Evolutionary conservation across 1,140 invertebrate genomes (phyloP), one percentile per base, ranked within the genome.

Genomic region (Hydropsyche tenuis): DNA sequence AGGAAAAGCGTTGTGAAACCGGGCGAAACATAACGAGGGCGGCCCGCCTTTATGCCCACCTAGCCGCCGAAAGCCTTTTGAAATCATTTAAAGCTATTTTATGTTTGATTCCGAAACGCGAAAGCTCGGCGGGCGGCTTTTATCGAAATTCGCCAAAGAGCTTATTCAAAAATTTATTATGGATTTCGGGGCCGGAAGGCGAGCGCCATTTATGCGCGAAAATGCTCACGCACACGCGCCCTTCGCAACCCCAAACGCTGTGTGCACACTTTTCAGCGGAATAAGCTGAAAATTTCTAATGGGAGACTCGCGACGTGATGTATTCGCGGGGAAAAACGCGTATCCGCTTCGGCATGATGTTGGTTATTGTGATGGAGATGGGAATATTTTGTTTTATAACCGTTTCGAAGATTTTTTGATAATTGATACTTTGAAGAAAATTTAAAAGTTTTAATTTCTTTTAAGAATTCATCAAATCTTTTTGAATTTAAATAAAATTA

Each of bases 61-160:
- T n/a, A n/a, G n/a, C 56, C 18, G 6, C 48, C 56, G 56, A 60
- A 60, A 73, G 69, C 43, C 75, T 76, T 73, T 76, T 76, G 72
- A 76, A 76, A 73, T 76, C 73, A 76, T 76, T 73, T 76, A 72
- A 76, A 76, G 75, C 72, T 76, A 76, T 76, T 76, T 76, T 76
- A 72, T 76, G 71, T 76, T 73, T 65, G 69, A 76, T 69, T 76
- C 75, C 60, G 62, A 56, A 73, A 73, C 73, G 63, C 56, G 72
- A 76, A 76, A 73, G 69, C 72, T 73, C 74, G 20, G 70, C 65
- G 30, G 62, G 72, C 75, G 62, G 72, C 75, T 71, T 76, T 73
- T 76, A 76, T 76, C 68, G 75, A 66, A 76, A 76, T 71, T 73
- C 43, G 46, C 75, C 72, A 76, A 76, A 76, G 71, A 51, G 72